Conservation (phyloP, 2,888 invertebrate genomes). For the Watsonalla cultraria region DNA sequence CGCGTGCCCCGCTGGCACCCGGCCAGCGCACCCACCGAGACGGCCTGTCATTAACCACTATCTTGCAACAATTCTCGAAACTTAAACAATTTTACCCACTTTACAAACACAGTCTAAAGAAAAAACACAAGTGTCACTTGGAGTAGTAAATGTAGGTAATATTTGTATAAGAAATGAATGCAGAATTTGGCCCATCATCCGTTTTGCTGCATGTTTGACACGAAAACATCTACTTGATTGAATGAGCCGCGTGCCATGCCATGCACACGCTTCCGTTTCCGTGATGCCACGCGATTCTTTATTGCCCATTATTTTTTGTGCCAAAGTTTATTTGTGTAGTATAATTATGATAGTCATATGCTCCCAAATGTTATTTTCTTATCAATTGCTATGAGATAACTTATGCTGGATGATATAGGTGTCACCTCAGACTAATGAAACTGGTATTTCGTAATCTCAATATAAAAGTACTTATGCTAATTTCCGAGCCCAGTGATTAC, state of each 20-base stretch:
- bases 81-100: neutral
- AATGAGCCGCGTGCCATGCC: slow-evolving; percentile 4
- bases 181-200: slow-evolving; percentile 1
- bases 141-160: neutral
- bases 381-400: too few species aligned
- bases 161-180: neutral
- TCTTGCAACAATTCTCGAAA: neutral
- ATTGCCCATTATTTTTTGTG: slow-evolving; percentile 4
- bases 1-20: slow-evolving; percentile 44
- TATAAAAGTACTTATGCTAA: too few species aligned
- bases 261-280: slow-evolving; percentile 21
- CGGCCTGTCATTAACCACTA: slow-evolving; percentile 51
- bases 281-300: slow-evolving; percentile 14
- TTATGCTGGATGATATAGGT: too few species aligned
- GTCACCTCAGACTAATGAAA: too few species aligned
- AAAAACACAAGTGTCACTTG: too few species aligned
- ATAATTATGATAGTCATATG: too few species aligned
- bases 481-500: too few species aligned
- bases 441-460: too few species aligned
- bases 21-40: slow-evolving; percentile 43
- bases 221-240: slow-evolving; percentile 33
- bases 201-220: slow-evolving; percentile 32
- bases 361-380: too few species aligned
- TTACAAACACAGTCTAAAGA: neutral
- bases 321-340: neutral